Conservation (phyloP, 2,888 invertebrate genomes). For the Hyposoter didymator region DNA sequence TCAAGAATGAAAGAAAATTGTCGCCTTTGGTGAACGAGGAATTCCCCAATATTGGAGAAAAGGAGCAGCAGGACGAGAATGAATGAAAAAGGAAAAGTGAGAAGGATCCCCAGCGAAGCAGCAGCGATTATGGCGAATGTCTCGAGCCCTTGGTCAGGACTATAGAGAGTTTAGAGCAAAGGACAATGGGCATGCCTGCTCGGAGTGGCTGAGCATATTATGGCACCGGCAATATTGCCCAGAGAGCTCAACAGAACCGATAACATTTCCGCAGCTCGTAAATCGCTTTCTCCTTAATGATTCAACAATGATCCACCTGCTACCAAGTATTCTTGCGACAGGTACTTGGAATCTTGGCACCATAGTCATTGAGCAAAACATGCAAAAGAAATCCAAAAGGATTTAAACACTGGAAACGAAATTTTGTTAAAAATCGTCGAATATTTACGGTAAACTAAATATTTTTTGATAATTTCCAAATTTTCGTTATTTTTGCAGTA, state of each 20-base stretch:
- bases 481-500: too few species aligned
- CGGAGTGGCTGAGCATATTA: not conserved
- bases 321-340: constrained; percentile 20
- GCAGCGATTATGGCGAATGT: constrained; percentile 20
- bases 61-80: constrained; percentile 18
- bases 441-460: too few species aligned
- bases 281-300: constrained; percentile 43
- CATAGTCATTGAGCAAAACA: not conserved
- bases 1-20: not conserved
- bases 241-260: constrained; percentile 10
- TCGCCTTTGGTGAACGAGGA: not conserved
- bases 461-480: too few species aligned
- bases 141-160: constrained; percentile 38
- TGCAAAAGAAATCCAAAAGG: not conserved
- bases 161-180: constrained; percentile 3
- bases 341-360: constrained; percentile 21
- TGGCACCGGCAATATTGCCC: constrained; percentile 17
- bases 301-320: constrained; percentile 61
- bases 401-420: too few species aligned
- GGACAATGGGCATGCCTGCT: constrained; percentile 44
- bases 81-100: constrained; percentile 20
- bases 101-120: constrained; percentile 32
- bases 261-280: constrained; percentile 19
- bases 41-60: constrained; percentile 27
- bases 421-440: too few species aligned